phyloP scores from a whole-genome alignment of 1,140 invertebrate species.

The Neotoxoptera formosana region DNA sequence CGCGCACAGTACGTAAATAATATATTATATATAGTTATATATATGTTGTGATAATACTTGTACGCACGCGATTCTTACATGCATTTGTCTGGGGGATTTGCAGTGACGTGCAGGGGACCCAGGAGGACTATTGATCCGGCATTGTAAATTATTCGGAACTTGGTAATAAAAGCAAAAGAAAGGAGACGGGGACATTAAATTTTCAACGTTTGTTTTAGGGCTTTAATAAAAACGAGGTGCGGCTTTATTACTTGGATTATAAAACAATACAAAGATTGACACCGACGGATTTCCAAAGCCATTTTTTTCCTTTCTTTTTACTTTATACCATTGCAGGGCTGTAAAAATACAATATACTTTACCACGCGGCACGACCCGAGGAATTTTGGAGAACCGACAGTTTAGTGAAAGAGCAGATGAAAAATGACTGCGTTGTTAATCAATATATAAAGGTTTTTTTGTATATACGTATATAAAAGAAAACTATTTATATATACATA shows the following conservation, averaged over 20 bases:
- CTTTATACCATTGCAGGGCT: not conserved
- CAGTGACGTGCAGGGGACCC: conserved; percentile 26
- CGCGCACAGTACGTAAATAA: not conserved
- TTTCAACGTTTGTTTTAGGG: conserved; percentile 50
- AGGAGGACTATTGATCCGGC: conserved; percentile 52
- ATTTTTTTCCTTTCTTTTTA: conserved; percentile 24
- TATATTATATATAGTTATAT: not conserved
- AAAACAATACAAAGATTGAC: conserved; percentile 57
- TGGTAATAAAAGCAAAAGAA: conserved; percentile 47
- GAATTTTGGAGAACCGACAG: not conserved
- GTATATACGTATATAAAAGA: not conserved
- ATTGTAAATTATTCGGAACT: conserved; percentile 55
- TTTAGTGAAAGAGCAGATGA: not conserved
- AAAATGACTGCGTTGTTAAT: conserved; percentile 15
- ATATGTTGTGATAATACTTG: not conserved
- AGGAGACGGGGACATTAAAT: conserved; percentile 46
- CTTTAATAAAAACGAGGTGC: conserved; percentile 53
- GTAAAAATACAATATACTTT: not conserved
- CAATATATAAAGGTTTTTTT: conserved; percentile 6
- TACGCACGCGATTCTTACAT: conserved; percentile 40
- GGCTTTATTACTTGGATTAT: conserved; percentile 54
- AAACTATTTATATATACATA: not conserved
- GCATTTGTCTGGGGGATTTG: conserved; percentile 49
- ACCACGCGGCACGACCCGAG: not conserved
- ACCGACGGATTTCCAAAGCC: conserved; percentile 23